phyloP scores from a whole-genome alignment of 1,140 invertebrate genomes.

The Hetaerina americana region DNA sequence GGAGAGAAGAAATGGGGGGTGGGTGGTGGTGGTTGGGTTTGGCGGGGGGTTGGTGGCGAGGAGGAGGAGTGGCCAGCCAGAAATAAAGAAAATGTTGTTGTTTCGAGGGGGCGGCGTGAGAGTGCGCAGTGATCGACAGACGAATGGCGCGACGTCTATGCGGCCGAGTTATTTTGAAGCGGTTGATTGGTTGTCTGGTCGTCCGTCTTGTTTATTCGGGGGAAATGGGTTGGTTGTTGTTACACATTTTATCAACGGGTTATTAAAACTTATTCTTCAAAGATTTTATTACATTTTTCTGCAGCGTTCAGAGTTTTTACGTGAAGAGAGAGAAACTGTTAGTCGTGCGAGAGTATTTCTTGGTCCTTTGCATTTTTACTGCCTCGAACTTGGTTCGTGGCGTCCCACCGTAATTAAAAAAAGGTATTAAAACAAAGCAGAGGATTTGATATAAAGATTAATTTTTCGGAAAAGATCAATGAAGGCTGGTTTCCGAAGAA shows the following conservation, averaged over 20 bases:
- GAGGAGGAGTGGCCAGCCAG: no score
- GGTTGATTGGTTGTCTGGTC: neutral
- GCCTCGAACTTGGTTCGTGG: neutral
- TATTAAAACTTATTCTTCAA: neutral
- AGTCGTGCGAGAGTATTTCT: neutral
- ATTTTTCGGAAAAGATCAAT: neutral
- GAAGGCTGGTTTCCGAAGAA: neutral
- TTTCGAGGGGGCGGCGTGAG: no score
- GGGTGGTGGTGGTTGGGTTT: no score
- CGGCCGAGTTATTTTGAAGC: no score
- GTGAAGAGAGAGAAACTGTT: neutral
- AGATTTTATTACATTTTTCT: neutral
- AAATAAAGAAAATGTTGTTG: no score
- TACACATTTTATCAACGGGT: neutral
- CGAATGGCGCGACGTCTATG: no score
- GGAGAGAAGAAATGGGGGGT: no score
- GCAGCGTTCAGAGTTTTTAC: neutral
- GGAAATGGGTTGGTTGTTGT: neutral
- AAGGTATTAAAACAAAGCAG: no score
- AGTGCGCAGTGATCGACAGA: neutral
- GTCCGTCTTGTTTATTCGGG: no score
- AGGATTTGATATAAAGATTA: no score
- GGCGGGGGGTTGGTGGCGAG: no score
- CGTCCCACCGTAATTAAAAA: neutral
- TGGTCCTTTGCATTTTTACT: neutral